A percentile compares a stretch with the other conserved stretches of the same genome.
Conservation (phyloP, 1,140 invertebrate species). For the Lepidurus packardi region DNA sequence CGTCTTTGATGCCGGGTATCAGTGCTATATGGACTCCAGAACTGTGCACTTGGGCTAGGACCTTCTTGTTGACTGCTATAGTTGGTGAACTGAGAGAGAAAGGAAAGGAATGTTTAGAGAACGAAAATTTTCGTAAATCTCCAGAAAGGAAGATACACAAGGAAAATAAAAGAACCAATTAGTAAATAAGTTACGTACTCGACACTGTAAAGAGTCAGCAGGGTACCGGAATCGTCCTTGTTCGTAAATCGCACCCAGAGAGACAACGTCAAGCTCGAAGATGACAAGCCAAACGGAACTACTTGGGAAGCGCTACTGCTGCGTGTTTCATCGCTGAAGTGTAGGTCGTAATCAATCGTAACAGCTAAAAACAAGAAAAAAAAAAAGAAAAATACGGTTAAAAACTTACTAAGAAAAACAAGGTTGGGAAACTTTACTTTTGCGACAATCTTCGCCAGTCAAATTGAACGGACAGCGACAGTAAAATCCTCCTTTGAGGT, state of each 20-base stretch:
- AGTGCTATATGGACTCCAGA: slow-evolving; percentile 82
- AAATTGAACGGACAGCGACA: slow-evolving; percentile 94
- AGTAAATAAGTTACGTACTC: slow-evolving; percentile 50
- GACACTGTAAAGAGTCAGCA: slow-evolving; percentile 87
- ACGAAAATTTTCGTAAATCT: background rate
- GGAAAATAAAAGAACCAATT: slow-evolving; percentile 6
- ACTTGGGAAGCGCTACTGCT: slow-evolving; percentile 81
- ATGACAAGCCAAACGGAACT: slow-evolving; percentile 77
- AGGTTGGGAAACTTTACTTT: slow-evolving; percentile 59
- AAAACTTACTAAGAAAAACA: background rate
- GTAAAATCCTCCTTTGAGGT: slow-evolving; percentile 84
- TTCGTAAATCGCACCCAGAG: slow-evolving; percentile 94
- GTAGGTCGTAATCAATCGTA: slow-evolving; percentile 90
- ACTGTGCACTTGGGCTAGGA: slow-evolving; percentile 81
- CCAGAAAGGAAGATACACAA: background rate
- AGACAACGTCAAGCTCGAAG: slow-evolving; percentile 74
- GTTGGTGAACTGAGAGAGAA: slow-evolving; percentile 58
- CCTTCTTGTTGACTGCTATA: slow-evolving; percentile 66
- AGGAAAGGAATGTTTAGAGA: slow-evolving; percentile 19
- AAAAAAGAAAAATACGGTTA: slow-evolving; percentile 23
- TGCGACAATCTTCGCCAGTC: slow-evolving; percentile 92
- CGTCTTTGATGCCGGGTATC: slow-evolving; percentile 78
- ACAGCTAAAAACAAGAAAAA: slow-evolving; percentile 65
- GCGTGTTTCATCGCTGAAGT: slow-evolving; percentile 77
- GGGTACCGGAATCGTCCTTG: slow-evolving; percentile 81